phyloP scores from a whole-genome alignment of 2,797 vertebrate species.

The Diplodus sargus region DNA sequence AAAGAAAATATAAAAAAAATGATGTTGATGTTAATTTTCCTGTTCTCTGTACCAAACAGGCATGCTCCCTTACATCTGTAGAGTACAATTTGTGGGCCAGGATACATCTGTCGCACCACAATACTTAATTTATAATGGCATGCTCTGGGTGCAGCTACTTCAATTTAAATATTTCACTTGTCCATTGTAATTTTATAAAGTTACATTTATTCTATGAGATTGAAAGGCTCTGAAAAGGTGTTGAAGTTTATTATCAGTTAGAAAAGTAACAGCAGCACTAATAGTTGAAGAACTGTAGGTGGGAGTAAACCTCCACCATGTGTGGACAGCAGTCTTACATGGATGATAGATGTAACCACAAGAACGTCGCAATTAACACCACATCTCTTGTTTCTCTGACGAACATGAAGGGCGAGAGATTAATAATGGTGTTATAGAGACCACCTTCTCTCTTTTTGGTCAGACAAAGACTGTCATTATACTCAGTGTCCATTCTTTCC shows the following conservation, averaged over 20 bases:
- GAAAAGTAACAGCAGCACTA: background rate
- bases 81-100: too few species aligned
- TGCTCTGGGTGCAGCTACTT: too few species aligned
- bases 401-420: background rate
- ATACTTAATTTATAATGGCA: too few species aligned
- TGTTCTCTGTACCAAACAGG: too few species aligned
- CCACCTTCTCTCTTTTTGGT: constrained; percentile 47
- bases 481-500: constrained; percentile 54
- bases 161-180: too few species aligned
- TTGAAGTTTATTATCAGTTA: background rate
- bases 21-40: too few species aligned
- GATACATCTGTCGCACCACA: too few species aligned
- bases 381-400: constrained; percentile 14
- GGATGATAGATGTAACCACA: constrained; percentile 9
- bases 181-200: too few species aligned
- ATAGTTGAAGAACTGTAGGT: constrained; percentile 27
- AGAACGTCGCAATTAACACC: constrained; percentile 20
- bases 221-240: background rate
- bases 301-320: constrained; percentile 29
- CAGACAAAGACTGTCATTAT: constrained; percentile 66
- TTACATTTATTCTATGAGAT: background rate
- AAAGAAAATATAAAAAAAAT: too few species aligned
- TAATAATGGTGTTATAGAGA: constrained; percentile 26
- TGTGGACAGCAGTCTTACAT: constrained; percentile 3
- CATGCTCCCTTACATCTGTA: too few species aligned